A percentile compares a stretch with the other conserved stretches of the same genome.
These are phyloP conservation scores for Eptesicus fuscus DNA, from an alignment of 2,113 vertebrate genomes.

Conservation along the genomic window DNA sequence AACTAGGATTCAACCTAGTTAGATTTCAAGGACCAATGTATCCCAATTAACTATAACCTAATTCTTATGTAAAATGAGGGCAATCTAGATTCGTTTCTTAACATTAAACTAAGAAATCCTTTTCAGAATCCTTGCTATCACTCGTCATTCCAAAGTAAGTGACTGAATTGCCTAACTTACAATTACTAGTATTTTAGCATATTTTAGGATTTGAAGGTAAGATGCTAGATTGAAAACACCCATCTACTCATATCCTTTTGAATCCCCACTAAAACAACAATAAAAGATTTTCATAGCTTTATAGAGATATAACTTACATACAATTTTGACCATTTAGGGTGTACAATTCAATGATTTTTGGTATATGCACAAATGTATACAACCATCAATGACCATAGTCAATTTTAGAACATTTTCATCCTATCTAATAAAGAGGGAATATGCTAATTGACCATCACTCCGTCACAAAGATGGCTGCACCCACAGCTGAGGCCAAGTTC, in stretches of 20 bases:
- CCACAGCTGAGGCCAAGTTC: too few species aligned
- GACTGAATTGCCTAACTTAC: background rate
- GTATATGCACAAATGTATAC: background rate
- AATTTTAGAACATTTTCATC: background rate
- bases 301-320: background rate
- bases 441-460: too few species aligned
- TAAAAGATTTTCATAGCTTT: background rate
- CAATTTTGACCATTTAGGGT: background rate
- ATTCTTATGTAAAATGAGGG: background rate
- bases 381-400: background rate
- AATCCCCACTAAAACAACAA: background rate
- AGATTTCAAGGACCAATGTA: background rate
- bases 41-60: background rate
- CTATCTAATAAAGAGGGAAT: too few species aligned
- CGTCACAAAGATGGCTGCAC: too few species aligned
- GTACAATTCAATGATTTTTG: background rate
- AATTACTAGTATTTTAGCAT: background rate
- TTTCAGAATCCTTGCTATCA: background rate
- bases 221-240: background rate
- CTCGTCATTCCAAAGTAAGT: background rate
- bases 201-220: slow-evolving; percentile 34
- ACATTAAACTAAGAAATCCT: background rate
- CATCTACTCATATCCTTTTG: background rate
- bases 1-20: background rate
- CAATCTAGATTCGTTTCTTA: slow-evolving; percentile 3